Evolutionary conservation across 2,113 vertebrate species (phyloP).

Genomic region (Kobus ellipsiprymnus): DNA sequence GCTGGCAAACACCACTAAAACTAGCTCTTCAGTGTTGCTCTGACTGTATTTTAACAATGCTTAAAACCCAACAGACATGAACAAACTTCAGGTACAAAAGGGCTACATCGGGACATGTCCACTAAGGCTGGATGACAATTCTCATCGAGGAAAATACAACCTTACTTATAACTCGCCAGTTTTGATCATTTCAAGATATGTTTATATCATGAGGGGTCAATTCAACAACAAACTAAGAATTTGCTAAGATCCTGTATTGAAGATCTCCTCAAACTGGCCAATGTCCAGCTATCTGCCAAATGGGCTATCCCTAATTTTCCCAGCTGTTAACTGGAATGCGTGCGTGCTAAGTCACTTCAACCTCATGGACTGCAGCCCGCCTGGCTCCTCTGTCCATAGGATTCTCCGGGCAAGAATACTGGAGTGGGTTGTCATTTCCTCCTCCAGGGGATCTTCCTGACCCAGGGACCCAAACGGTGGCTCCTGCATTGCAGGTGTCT

Average conservation of each 20-base stretch:
- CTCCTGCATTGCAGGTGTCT: background rate
- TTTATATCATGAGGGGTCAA: background rate
- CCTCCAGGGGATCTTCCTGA: background rate
- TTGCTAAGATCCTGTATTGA: background rate
- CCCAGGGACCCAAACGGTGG: background rate
- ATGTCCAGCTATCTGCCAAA: constrained; percentile 46
- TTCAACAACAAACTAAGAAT: background rate
- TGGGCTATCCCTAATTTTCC: constrained; percentile 69
- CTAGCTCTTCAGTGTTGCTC: background rate
- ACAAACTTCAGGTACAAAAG: background rate
- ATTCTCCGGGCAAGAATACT: background rate
- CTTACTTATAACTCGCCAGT: background rate
- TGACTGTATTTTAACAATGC: background rate
- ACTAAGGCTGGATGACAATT: background rate
- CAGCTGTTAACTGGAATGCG: background rate
- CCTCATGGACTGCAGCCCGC: background rate
- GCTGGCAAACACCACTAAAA: background rate
- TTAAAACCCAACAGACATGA: background rate
- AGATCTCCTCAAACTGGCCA: constrained; percentile 47
- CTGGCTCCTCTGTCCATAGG: background rate
- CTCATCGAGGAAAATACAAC: background rate
- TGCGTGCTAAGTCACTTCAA: background rate
- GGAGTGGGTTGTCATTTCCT: background rate
- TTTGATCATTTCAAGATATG: background rate
- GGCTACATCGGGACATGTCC: background rate